Percentiles rank a stretch among this genome's conserved stretches.
Conservation (phyloP, 2,113 vertebrate species). For the Tylochromis polylepis region DNA sequence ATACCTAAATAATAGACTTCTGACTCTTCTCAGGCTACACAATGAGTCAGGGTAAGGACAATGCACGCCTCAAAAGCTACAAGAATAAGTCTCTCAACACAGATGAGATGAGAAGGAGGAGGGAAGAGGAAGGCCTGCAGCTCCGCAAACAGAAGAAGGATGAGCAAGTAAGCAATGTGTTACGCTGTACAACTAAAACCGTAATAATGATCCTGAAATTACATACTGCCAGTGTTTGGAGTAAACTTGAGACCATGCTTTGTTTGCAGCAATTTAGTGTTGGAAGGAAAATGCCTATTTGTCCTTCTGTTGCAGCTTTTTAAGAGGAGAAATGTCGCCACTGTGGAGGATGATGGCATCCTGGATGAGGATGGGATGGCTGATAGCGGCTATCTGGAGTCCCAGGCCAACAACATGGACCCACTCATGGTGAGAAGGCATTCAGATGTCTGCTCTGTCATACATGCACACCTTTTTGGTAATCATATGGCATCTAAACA, state of each 20-base stretch:
- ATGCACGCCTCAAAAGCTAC: constrained; percentile 95
- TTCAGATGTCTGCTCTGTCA: background rate
- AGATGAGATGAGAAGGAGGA: constrained; percentile 94
- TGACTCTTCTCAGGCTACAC: constrained; percentile 74
- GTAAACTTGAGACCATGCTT: background rate
- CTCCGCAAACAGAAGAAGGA: constrained; percentile 96
- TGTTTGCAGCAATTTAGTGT: background rate
- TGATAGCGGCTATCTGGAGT: constrained; percentile 92
- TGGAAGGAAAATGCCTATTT: background rate
- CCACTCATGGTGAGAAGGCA: constrained; percentile 80
- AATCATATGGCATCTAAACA: background rate
- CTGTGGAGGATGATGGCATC: constrained; percentile 83
- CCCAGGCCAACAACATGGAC: constrained; percentile 95
- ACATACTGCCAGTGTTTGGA: background rate
- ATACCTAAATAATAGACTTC: background rate
- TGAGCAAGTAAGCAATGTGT: constrained; percentile 80
- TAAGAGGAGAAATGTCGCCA: constrained; percentile 94
- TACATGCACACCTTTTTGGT: background rate
- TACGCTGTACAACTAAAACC: background rate
- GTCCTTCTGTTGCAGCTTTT: constrained; percentile 80
- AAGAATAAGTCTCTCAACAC: constrained; percentile 98
- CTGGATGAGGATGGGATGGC: constrained; percentile 95
- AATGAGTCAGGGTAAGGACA: constrained; percentile 94
- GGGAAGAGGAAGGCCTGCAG: constrained; percentile 95
- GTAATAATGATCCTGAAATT: background rate